phyloP scores from a whole-genome alignment of 2,797 vertebrate species.

The Eupleurogrammus muticus region DNA sequence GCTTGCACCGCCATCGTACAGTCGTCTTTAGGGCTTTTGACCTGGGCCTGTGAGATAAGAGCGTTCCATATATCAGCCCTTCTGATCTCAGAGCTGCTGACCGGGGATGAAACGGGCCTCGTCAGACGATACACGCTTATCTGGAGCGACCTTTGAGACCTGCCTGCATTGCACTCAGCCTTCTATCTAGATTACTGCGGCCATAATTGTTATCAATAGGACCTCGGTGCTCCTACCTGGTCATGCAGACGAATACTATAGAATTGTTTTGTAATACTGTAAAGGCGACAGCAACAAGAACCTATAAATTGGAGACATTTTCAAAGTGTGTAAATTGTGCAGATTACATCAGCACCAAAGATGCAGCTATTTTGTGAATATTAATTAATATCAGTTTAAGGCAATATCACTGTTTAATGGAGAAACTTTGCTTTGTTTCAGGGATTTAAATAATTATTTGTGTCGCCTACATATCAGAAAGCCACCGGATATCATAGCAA shows the following conservation, averaged over 20 bases:
- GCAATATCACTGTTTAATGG: background rate
- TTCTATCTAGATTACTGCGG: constrained; percentile 36
- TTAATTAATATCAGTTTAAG: background rate
- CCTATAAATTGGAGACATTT: background rate
- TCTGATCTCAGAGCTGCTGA: constrained; percentile 50
- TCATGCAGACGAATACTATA: constrained; percentile 22
- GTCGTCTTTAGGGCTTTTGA: constrained; percentile 34
- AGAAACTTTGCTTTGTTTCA: background rate
- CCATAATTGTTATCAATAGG: constrained; percentile 63
- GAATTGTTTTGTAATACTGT: constrained; percentile 24
- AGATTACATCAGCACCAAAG: background rate
- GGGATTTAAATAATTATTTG: background rate
- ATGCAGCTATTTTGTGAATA: background rate
- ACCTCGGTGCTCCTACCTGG: constrained; percentile 26
- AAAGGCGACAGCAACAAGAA: background rate
- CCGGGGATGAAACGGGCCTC: constrained; percentile 33
- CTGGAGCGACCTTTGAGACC: constrained; percentile 79
- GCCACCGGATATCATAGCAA: background rate
- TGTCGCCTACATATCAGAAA: background rate
- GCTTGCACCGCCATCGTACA: constrained; percentile 18
- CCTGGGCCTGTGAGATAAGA: constrained; percentile 45
- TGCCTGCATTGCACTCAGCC: constrained; percentile 40
- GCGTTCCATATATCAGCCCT: constrained; percentile 47
- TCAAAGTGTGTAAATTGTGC: background rate
- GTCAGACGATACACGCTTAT: constrained; percentile 68